phyloP scores from a whole-genome alignment of 1,140 invertebrate genomes.

The Copidosoma floridanum region DNA sequence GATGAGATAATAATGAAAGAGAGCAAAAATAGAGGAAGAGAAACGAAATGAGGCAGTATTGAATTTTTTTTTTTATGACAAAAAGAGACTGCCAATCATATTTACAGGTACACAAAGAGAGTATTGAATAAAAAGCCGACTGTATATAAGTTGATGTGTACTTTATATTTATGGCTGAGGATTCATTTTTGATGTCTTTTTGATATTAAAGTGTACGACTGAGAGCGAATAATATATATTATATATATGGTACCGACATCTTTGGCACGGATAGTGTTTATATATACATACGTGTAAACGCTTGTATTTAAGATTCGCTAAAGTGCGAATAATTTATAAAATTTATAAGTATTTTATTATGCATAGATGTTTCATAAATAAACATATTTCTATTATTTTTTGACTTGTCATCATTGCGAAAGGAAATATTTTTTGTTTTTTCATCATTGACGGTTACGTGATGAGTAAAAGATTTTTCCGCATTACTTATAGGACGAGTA shows the following conservation, averaged over 20 bases:
- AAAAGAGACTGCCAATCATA: conserved; percentile 42
- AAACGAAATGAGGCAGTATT: conserved; percentile 38
- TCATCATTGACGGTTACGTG: too few relatives aligned
- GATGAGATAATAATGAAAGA: too few relatives aligned
- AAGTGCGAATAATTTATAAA: too few relatives aligned
- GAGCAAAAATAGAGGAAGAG: background rate
- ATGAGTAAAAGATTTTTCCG: too few relatives aligned
- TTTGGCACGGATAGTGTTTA: background rate
- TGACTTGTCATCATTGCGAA: too few relatives aligned
- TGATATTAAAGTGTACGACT: background rate
- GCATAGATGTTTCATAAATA: background rate
- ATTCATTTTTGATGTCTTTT: conserved; percentile 7
- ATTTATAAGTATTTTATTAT: conserved; percentile 6
- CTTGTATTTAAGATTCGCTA: too few relatives aligned
- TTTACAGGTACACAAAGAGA: too few relatives aligned
- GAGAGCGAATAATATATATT: background rate
- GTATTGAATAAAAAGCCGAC: conserved; percentile 36
- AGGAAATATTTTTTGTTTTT: too few relatives aligned
- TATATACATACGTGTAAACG: too few relatives aligned
- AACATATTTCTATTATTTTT: too few relatives aligned
- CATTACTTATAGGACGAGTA: too few relatives aligned
- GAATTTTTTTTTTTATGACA: conserved; percentile 39
- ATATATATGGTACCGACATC: too few relatives aligned
- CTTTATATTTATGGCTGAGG: conserved; percentile 34
- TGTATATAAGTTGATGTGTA: conserved; percentile 40